These are phyloP conservation scores for Microctenopoma steveboyesi DNA, from an alignment of 2,797 vertebrate species.

Conservation along the genomic window DNA sequence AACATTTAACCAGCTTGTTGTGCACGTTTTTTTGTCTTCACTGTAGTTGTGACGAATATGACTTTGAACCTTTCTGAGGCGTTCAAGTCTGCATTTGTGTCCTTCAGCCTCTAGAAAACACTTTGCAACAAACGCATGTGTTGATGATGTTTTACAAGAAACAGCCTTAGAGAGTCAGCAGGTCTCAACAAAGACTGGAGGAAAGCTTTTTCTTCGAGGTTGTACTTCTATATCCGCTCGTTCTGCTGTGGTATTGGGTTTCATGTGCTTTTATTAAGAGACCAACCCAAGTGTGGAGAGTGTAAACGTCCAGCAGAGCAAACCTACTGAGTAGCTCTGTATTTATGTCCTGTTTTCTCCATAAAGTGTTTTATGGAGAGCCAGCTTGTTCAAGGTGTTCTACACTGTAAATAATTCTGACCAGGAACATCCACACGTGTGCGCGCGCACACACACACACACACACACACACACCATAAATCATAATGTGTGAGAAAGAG, in stretches of 20 bases:
- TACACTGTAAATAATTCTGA: constrained; percentile 24
- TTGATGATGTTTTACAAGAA: constrained; percentile 24
- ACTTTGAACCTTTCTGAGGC: constrained; percentile 15
- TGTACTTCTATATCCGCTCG: background rate
- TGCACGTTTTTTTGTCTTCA: constrained; percentile 1
- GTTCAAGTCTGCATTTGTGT: constrained; percentile 1
- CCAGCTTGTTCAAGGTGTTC: constrained; percentile 19
- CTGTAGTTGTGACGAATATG: constrained; percentile 5
- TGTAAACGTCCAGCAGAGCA: constrained; percentile 2
- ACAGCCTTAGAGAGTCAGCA: background rate
- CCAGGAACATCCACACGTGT: constrained; percentile 4
- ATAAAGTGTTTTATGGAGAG: background rate
- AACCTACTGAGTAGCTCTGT: constrained; percentile 8
- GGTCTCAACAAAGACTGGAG: constrained; percentile 4
- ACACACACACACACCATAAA: constrained; percentile 8
- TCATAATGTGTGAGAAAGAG: constrained; percentile 28
- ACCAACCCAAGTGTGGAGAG: background rate
- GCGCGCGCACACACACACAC: background rate
- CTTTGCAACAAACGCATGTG: constrained; percentile 20
- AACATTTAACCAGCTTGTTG: background rate
- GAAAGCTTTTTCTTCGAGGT: constrained; percentile 11
- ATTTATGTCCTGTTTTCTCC: constrained; percentile 8
- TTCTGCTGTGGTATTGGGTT: background rate
- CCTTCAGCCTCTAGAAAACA: constrained; percentile 33
- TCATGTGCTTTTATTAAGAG: constrained; percentile 11